A percentile compares a stretch with the other conserved stretches of the same genome.
Conservation (phyloP, 2,888 invertebrate species). For the Phorcus lineatus region DNA sequence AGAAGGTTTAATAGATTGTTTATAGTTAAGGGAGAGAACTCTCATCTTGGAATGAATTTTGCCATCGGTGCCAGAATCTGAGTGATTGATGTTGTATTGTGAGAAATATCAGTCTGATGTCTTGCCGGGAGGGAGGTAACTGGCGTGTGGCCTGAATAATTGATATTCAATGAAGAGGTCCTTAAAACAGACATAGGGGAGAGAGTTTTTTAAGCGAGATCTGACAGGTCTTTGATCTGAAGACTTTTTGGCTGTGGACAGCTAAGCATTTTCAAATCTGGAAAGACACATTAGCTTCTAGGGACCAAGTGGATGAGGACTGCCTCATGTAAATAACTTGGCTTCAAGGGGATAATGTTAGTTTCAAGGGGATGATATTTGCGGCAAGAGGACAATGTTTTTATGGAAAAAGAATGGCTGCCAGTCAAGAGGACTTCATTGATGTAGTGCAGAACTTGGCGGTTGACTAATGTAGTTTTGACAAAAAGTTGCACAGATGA, state of each 20-base stretch:
- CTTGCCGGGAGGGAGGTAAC: neutral
- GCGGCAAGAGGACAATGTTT: too few relatives aligned
- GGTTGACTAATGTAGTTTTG: too few relatives aligned
- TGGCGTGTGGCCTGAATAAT: neutral
- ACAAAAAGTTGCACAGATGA: too few relatives aligned
- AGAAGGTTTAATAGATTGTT: neutral
- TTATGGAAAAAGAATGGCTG: too few relatives aligned
- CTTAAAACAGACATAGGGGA: constrained; percentile 15
- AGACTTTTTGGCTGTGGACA: neutral
- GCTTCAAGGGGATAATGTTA: too few relatives aligned
- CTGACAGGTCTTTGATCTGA: neutral
- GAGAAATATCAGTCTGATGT: neutral
- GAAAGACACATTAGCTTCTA: neutral
- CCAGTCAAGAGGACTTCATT: too few relatives aligned
- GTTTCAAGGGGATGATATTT: constrained; percentile 6
- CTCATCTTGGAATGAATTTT: neutral
- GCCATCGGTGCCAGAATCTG: neutral
- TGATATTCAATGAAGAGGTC: constrained; percentile 10
- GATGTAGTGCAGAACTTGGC: too few relatives aligned
- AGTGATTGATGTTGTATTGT: constrained; percentile 6
- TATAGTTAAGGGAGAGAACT: neutral
- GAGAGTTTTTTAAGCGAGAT: constrained; percentile 2
- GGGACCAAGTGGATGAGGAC: too few relatives aligned
- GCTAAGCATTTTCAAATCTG: neutral
- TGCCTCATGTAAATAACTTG: too few relatives aligned